phyloP scores from a whole-genome alignment of 2,888 invertebrate genomes.

The Agrochola circellaris region DNA sequence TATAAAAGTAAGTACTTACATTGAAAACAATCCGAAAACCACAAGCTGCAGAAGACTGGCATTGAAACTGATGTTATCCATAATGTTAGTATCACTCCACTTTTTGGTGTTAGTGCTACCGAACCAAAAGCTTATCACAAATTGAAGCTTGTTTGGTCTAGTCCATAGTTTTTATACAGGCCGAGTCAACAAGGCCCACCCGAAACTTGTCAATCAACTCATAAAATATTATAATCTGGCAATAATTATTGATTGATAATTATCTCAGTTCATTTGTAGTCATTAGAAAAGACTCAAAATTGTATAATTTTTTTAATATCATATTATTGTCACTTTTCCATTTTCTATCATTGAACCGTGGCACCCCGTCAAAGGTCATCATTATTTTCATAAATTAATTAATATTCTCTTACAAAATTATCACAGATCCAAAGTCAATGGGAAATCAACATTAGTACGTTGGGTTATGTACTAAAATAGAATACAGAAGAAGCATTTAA shows the following conservation, averaged over 20 bases:
- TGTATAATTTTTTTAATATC: not conserved
- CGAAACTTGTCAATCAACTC: not conserved
- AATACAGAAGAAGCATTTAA: not conserved
- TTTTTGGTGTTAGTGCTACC: slow-evolving; percentile 38
- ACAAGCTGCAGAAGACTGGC: slow-evolving; percentile 18
- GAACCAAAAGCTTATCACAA: slow-evolving; percentile 41
- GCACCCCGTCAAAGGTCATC: not conserved
- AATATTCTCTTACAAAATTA: not conserved
- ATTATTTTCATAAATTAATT: not conserved
- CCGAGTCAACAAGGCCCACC: not conserved
- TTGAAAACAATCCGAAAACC: slow-evolving; percentile 26
- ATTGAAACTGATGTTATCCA: slow-evolving; percentile 23
- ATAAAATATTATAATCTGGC: slow-evolving; percentile 24
- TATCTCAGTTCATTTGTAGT: slow-evolving; percentile 35
- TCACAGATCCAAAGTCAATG: not conserved
- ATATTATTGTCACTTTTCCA: slow-evolving; percentile 22
- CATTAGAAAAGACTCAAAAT: not conserved
- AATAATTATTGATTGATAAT: slow-evolving; percentile 49
- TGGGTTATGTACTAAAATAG: not conserved
- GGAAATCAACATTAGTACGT: slow-evolving; percentile 9
- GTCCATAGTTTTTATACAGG: slow-evolving; percentile 36
- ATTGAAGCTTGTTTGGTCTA: slow-evolving; percentile 37
- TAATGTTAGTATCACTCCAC: slow-evolving; percentile 24
- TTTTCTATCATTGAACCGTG: not conserved
- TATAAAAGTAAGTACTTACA: slow-evolving; percentile 38